A percentile compares a stretch with the other conserved stretches of the same genome.
Conservation (phyloP, 2,797 vertebrate species). For the Poliocrania exsul region DNA sequence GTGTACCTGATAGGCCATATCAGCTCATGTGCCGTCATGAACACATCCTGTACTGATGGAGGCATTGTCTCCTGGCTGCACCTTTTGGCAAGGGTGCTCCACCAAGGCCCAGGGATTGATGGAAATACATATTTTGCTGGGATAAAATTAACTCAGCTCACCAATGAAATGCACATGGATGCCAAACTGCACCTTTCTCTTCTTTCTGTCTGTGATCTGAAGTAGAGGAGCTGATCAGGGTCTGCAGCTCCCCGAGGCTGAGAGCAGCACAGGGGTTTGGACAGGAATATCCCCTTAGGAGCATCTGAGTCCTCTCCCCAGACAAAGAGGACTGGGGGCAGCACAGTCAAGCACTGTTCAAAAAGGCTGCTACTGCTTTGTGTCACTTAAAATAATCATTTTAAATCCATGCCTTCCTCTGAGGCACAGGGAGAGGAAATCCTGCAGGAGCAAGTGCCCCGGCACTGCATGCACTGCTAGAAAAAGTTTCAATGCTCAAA, state of each 20-base stretch:
- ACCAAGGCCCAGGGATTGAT: conserved; percentile 54
- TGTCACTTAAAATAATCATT: not conserved
- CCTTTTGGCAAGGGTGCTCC: conserved; percentile 41
- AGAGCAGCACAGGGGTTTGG: rapidly evolving
- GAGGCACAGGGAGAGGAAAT: not conserved
- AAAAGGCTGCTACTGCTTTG: not conserved
- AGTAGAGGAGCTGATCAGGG: conserved; percentile 43
- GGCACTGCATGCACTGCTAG: rapidly evolving
- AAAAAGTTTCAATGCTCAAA: not conserved
- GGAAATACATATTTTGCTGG: conserved; percentile 13
- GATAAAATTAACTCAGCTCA: conserved; percentile 51
- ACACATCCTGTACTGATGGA: conserved; percentile 66
- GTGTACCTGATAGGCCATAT: conserved; percentile 72
- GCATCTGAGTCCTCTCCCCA: not conserved
- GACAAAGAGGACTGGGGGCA: not conserved
- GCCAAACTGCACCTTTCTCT: conserved; percentile 54
- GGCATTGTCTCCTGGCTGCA: conserved; percentile 54
- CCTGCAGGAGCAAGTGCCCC: not conserved
- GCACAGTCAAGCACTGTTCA: not conserved
- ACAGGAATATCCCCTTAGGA: rapidly evolving
- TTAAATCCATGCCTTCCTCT: not conserved
- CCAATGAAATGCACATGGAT: conserved; percentile 62
- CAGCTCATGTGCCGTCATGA: conserved; percentile 58
- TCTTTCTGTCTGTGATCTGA: conserved; percentile 42
- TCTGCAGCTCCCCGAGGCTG: conserved; percentile 7